Base-by-base conservation (phyloP, 2,888 invertebrate genomes). In the Notocelia uddmanniana region DNA sequence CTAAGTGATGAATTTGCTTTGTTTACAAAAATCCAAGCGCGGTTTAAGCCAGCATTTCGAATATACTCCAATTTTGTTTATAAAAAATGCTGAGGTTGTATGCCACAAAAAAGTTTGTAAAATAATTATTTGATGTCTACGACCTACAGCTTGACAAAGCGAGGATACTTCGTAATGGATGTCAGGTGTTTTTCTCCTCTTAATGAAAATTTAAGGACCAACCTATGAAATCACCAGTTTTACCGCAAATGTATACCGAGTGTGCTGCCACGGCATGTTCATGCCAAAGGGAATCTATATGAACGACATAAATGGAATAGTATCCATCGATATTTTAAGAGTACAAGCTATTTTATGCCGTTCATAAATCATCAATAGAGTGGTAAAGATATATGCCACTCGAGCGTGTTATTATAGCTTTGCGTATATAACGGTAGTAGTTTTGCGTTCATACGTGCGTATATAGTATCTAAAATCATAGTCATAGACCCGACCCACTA, bases 301-400 rank as follows among this genome's bases (percentile, higher is more conserved):
- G 21, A 11, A 69, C 41, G 11, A 31, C 41, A 60, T 68, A 21
- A 55, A 69, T 23, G 37, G n/a, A 52, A 68, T 37, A 26, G 41
- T 54, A 68, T 26, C 23, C 3, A 41, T 62, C 19, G 8, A 63
- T 52, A 63, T 63, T 52, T 9, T 63, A 34, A 9, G 19, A 21
- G 34, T 50, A 19, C n/a, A 15, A 10, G 21, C 19, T 50, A 34
- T 63, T 63, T 52, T 19, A 48, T 62, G 26, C 18, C 31, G n/a
- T 11, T 13, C 26, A 13, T 31, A 62, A 31, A 31, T 26, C 18
- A 48, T n/a, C n/a, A 48, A 48, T 62, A 23, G 18, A 62, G 48
- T 23, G n/a, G 23, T 26, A 62, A 19, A 58, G 31, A 34, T 13
- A 19, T 34, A 58, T 26, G 26, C n/a, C n/a, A n/a, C n/a, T n/a